Base-by-base conservation (phyloP, 2,888 invertebrate genomes). In the Drosophila cyrtoloma region DNA sequence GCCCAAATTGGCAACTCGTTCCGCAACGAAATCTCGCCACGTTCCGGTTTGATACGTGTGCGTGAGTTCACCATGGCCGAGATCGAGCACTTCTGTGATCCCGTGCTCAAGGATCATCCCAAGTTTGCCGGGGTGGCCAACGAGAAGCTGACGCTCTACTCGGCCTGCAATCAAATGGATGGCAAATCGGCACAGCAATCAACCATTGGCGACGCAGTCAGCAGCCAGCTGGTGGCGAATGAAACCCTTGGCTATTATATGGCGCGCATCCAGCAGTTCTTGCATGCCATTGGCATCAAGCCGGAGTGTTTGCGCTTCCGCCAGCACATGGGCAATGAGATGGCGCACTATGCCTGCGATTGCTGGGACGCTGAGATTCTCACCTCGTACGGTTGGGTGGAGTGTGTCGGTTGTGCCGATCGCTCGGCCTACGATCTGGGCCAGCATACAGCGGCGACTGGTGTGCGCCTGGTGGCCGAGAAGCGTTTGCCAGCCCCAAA, bases 31-130 rank as follows among this genome's bases (percentile, higher is more conserved):
- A 99, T 99, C 89, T 99, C 99, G 0, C 99, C 99, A 2, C 95
- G 99, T 73, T 98, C 99, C 78, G 99, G 99, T 1, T 94, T 99
- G 14, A 96, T 99, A 53, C 95, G 99, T 89, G 99, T 99, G 1
- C 96, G 99, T 90, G 99, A 99, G 93, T 99, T 99, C 92, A 99
- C 99, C 0, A 99, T 99, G 99, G 99, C 99, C 73, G 99, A 99
- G 94, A 99, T 99, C 88, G 99, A 99, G 94, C 99, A 99, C 94
- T 99, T 99, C 93, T 99, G 99, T 93, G 99, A 99, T 94, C 98
- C 99, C 0, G 93, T 91, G 1, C 95, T 96, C 85, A 99, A 99
- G 92, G 95, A 95, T 75, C 98, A 99, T 94, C 96, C 97, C 0
- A 99, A 99, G 94, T 99, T 99, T 94, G 95, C 94, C 9, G 94